A percentile compares a stretch with the other conserved stretches of the same genome.
These are phyloP conservation scores for Drosophila cardini DNA, from an alignment of 1,140 invertebrate species.

Conservation along the genomic window DNA sequence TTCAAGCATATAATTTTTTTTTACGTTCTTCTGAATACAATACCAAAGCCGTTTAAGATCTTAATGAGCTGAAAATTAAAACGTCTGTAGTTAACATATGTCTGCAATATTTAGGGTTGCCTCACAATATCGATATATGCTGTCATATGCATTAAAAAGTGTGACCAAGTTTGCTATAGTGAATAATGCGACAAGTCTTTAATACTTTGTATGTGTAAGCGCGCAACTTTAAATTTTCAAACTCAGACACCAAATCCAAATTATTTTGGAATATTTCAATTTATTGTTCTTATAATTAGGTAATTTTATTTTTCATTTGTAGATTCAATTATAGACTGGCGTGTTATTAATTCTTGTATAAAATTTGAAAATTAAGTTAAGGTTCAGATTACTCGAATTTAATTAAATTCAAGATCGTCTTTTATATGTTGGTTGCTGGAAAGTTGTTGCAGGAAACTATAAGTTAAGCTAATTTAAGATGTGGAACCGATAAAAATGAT, in stretches of 20 bases:
- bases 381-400: conserved; percentile 60
- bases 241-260: too few relatives aligned
- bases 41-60: too few relatives aligned
- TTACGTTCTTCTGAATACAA: too few relatives aligned
- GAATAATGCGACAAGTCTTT: too few relatives aligned
- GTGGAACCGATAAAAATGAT: conserved; percentile 34
- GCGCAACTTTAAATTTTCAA: too few relatives aligned
- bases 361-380: conserved; percentile 39
- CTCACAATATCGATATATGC: conserved; percentile 11
- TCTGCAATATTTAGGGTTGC: background rate
- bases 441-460: conserved; percentile 21
- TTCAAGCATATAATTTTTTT: background rate
- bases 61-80: too few relatives aligned
- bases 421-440: conserved; percentile 43
- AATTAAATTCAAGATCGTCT: conserved; percentile 56
- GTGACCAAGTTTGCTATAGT: too few relatives aligned
- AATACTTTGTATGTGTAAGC: too few relatives aligned
- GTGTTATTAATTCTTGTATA: conserved; percentile 51
- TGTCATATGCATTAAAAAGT: too few relatives aligned
- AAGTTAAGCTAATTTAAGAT: conserved; percentile 28
- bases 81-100: too few relatives aligned
- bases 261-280: conserved; percentile 41
- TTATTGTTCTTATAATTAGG: conserved; percentile 43
- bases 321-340: conserved; percentile 22
- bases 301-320: conserved; percentile 39